These are phyloP conservation scores for Fregetta grallaria DNA, from an alignment of 2,113 vertebrate species.

Conservation along the genomic window DNA sequence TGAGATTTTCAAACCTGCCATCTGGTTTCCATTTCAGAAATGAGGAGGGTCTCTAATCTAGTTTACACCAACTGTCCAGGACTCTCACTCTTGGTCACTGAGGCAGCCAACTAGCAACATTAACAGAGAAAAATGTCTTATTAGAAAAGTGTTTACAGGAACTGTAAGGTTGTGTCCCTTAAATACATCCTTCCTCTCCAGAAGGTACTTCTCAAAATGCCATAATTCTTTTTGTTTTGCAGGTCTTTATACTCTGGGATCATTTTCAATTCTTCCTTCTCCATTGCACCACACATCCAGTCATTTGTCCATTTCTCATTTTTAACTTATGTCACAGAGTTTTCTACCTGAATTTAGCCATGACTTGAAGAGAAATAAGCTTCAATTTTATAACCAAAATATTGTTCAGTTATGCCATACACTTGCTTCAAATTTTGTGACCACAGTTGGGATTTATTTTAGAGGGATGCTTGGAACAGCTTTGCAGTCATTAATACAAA, in stretches of 20 bases:
- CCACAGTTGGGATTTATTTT: neutral
- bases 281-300: neutral
- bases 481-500: neutral
- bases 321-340: neutral
- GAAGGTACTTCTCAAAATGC: slow-evolving; percentile 38
- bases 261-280: neutral
- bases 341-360: neutral
- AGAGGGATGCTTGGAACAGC: neutral
- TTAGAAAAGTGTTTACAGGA: slow-evolving; percentile 24
- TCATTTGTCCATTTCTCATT: neutral
- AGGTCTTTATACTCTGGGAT: neutral
- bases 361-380: neutral
- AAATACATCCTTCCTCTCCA: slow-evolving; percentile 23
- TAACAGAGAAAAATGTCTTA: slow-evolving; percentile 14
- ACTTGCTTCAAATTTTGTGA: neutral
- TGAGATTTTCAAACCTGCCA: neutral
- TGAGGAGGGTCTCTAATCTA: neutral
- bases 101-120: slow-evolving; percentile 7
- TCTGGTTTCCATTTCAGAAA: slow-evolving; percentile 30
- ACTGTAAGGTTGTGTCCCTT: neutral
- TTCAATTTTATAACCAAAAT: neutral
- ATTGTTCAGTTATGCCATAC: neutral
- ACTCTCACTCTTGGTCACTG: neutral
- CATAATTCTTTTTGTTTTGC: neutral
- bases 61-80: neutral